Conservation (phyloP, 2,888 invertebrate species). For the Stenoptilia bipunctidactyla region DNA sequence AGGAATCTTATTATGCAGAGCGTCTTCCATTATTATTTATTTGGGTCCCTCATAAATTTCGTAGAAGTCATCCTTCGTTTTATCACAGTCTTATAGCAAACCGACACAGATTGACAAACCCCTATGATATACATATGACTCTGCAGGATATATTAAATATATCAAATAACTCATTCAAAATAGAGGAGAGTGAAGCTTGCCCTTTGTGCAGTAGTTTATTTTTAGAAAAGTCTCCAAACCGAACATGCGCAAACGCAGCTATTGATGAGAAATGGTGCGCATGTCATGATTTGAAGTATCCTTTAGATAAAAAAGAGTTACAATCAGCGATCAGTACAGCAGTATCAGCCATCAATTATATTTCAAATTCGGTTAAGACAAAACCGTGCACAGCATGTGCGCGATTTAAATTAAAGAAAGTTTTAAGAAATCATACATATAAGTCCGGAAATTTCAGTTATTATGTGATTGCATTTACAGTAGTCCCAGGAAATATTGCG, state of each 20-base stretch:
- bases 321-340: too few relatives aligned
- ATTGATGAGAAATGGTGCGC: slow-evolving; percentile 82
- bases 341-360: too few relatives aligned
- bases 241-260: slow-evolving; percentile 76
- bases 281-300: slow-evolving; percentile 74
- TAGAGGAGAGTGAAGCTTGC: slow-evolving; percentile 65
- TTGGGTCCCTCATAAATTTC: slow-evolving; percentile 75
- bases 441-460: too few relatives aligned
- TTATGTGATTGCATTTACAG: too few relatives aligned
- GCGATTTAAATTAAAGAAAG: too few relatives aligned
- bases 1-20: slow-evolving; percentile 83
- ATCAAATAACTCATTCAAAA: slow-evolving; percentile 37
- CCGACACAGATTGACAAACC: slow-evolving; percentile 76
- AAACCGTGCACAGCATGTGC: too few relatives aligned
- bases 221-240: slow-evolving; percentile 57
- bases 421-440: too few relatives aligned
- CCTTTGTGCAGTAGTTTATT: slow-evolving; percentile 75
- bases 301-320: too few relatives aligned
- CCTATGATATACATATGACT: slow-evolving; percentile 81
- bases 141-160: slow-evolving; percentile 71
- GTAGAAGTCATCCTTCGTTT: slow-evolving; percentile 60
- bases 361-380: too few relatives aligned
- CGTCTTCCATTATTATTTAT: slow-evolving; percentile 80
- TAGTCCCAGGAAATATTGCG: too few relatives aligned
- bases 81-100: slow-evolving; percentile 73